phyloP scores from a whole-genome alignment of 2,888 invertebrate species.

The Lasioglossum lativentre region DNA sequence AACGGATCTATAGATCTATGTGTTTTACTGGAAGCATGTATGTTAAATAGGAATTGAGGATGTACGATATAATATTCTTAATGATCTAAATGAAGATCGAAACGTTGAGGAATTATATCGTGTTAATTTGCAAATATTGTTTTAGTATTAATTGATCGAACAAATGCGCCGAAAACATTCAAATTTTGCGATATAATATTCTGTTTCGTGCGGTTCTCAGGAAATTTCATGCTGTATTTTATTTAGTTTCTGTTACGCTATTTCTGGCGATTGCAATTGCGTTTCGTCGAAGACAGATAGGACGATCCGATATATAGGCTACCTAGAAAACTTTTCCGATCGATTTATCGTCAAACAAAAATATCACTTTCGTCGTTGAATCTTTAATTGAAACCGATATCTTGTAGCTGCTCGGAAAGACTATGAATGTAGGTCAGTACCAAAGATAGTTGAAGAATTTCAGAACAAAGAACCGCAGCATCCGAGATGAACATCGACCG shows the following conservation, averaged over 20 bases:
- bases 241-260: neutral
- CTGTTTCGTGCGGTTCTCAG: neutral
- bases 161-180: no score
- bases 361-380: constrained; percentile 1
- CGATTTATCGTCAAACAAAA: neutral
- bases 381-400: constrained; percentile 8
- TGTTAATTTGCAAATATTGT: no score
- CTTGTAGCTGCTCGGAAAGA: neutral
- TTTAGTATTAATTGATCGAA: no score
- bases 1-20: neutral
- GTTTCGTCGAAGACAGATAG: neutral
- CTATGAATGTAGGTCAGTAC: neutral
- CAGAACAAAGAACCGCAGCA: neutral
- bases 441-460: constrained; percentile 24
- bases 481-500: neutral
- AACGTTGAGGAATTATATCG: no score
- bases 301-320: neutral
- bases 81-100: no score
- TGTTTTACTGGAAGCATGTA: neutral
- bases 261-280: neutral
- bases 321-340: neutral
- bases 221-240: neutral
- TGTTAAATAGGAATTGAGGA: neutral
- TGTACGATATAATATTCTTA: no score
- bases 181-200: no score